phyloP scores from a whole-genome alignment of 1,140 invertebrate species.

The Sitophilus oryzae region DNA sequence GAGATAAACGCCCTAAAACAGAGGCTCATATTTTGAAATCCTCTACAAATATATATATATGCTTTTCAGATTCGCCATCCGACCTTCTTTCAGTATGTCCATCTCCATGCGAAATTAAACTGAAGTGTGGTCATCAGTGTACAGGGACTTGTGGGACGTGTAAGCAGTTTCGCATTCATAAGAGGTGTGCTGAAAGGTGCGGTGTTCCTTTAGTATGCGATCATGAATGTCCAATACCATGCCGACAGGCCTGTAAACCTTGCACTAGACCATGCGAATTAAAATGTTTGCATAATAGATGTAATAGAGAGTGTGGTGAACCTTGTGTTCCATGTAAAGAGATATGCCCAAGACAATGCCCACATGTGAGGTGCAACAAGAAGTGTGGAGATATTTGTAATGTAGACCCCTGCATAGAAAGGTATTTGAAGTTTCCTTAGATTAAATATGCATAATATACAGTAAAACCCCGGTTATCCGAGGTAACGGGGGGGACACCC shows the following conservation, averaged over 20 bases:
- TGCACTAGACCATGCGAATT: conserved; percentile 54
- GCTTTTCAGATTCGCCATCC: too few species aligned
- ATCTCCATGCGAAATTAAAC: conserved; percentile 42
- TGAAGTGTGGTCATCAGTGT: conserved; percentile 56
- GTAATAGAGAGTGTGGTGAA: conserved; percentile 52
- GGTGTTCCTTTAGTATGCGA: conserved; percentile 56
- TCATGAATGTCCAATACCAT: conserved; percentile 58
- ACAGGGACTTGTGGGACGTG: conserved; percentile 55
- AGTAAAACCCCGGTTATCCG: too few species aligned
- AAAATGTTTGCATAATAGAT: conserved; percentile 53
- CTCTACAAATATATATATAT: too few species aligned
- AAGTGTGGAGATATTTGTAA: conserved; percentile 52
- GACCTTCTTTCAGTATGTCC: too few species aligned
- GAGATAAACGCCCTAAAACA: too few species aligned
- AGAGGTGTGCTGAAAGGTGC: conserved; percentile 54
- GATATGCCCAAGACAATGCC: conserved; percentile 46
- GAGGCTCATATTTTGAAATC: too few species aligned
- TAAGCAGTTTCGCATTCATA: conserved; percentile 56
- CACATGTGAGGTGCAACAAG: conserved; percentile 45
- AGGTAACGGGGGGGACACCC: too few species aligned
- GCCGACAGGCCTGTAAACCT: conserved; percentile 56
- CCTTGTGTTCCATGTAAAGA: conserved; percentile 50
- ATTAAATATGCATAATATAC: too few species aligned
- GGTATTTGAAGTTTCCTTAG: too few species aligned
- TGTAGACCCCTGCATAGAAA: conserved; percentile 36